phyloP scores from a whole-genome alignment of 2,113 vertebrate species.

The Plotosus lineatus region DNA sequence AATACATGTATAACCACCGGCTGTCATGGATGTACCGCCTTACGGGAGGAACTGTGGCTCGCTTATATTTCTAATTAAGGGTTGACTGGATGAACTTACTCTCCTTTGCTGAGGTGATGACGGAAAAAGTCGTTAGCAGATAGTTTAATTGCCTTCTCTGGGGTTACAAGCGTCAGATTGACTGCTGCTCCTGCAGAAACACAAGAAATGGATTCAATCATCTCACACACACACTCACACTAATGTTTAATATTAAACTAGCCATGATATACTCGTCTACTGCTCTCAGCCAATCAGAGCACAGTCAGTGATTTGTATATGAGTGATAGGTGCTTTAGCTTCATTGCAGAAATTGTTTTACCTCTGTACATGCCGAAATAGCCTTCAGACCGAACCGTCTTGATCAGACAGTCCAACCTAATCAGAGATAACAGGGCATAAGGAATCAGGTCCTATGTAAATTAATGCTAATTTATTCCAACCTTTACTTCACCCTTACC shows the following conservation, averaged over 20 bases:
- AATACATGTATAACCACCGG: neutral
- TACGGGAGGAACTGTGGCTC: neutral
- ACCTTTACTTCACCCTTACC: too few relatives aligned
- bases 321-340: neutral
- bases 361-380: slow-evolving; percentile 88
- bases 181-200: slow-evolving; percentile 73
- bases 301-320: neutral
- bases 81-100: slow-evolving; percentile 61
- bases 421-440: slow-evolving; percentile 25
- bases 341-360: slow-evolving; percentile 55
- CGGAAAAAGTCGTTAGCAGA: slow-evolving; percentile 81
- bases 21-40: neutral
- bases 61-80: neutral
- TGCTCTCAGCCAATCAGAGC: neutral
- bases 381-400: slow-evolving; percentile 79
- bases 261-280: neutral
- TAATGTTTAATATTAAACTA: neutral
- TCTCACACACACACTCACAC: neutral
- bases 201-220: neutral
- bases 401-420: slow-evolving; percentile 82
- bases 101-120: slow-evolving; percentile 70
- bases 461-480: too few relatives aligned
- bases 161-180: slow-evolving; percentile 79
- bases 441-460: too few relatives aligned
- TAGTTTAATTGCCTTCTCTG: slow-evolving; percentile 80